A percentile compares a stretch with the other conserved stretches of the same genome.
Evolutionary conservation across 2,113 vertebrate genomes (phyloP).

Genomic region (Oncorhynchus kisutch): DNA sequence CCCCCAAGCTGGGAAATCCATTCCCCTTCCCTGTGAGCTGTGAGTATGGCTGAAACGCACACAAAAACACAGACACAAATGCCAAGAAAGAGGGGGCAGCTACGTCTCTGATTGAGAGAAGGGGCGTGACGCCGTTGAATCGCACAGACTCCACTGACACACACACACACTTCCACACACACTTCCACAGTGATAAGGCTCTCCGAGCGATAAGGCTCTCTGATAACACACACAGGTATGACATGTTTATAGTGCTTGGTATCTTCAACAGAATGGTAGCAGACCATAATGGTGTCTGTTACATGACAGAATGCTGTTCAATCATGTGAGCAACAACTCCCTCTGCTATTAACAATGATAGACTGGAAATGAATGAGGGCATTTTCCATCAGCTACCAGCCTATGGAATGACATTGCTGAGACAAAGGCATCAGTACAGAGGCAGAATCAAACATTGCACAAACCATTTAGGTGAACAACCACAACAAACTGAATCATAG

Average conservation of each 20-base stretch:
- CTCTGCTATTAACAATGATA: not conserved
- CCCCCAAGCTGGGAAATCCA: not conserved
- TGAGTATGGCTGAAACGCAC: not conserved
- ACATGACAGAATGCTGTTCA: not conserved
- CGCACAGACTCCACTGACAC: not conserved
- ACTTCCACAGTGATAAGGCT: not conserved
- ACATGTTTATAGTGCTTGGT: not conserved
- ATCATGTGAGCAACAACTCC: not conserved
- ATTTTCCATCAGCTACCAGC: not conserved
- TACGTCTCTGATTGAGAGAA: too few relatives aligned
- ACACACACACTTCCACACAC: not conserved
- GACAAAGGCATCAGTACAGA: not conserved
- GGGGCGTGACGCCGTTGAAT: too few relatives aligned
- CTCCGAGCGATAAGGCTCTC: not conserved
- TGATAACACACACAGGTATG: constrained; percentile 1
- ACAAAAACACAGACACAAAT: not conserved
- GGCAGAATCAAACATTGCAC: not conserved
- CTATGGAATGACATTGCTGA: not conserved
- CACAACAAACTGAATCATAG: not conserved
- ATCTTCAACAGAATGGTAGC: not conserved
- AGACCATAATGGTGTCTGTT: not conserved
- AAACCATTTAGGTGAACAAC: not conserved
- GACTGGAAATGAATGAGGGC: not conserved
- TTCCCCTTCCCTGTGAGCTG: constrained; percentile 12
- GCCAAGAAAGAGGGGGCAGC: too few relatives aligned